Base-by-base conservation (phyloP, 2,113 vertebrate species). In the Bos indicus region DNA sequence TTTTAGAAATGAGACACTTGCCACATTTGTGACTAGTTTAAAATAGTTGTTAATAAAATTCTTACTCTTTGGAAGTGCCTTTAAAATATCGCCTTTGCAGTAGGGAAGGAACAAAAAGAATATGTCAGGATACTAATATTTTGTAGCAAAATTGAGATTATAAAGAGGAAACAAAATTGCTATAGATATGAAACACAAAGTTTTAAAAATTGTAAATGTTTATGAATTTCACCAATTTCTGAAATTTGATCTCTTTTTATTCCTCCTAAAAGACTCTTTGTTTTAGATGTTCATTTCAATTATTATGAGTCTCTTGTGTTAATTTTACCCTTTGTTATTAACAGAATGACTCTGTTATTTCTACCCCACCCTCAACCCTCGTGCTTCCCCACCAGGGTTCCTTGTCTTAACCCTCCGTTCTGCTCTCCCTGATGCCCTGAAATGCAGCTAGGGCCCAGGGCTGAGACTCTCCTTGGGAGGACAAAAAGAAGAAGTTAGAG, bases 371-470 rank as follows among this genome's bases (percentile, higher is more conserved):
- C n/a, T 11, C 67, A 74, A 12, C 57, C 81, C 93, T 57, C 1
- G 1, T 96, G 62, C 91, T 92, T 95, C 60, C 87, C 92, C 33
- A 15, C 78, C 82, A 91, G 46, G 13, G 52, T 92, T 64, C 43
- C 90, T 51, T n/a, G 16, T 88, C 40, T 64, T 36, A 96, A 77
- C 48, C 81, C 67, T 88, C 80, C 91, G 78, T 89, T 84, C 82
- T n/a, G 84, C 36, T 74, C 21, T 86, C 88, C 30, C 46, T 77
- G 88, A 92, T 96, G 94, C 95, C 95, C 88, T 96, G 94, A 97
- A 98, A 91, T 82, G 74, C 84, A 92, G 84, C 84, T 83, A 95
- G 71, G 60, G 64, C 64, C 90, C 60, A 71, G 77, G 90, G 91
- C 89, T 1, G 21, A 96, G 83, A 36, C 48, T 71, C 48, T 62